These are phyloP conservation scores for Hemicentrotus pulcherrimus DNA, from an alignment of 35 echinoderm and acorn worm genomes.

Conservation along the genomic window DNA sequence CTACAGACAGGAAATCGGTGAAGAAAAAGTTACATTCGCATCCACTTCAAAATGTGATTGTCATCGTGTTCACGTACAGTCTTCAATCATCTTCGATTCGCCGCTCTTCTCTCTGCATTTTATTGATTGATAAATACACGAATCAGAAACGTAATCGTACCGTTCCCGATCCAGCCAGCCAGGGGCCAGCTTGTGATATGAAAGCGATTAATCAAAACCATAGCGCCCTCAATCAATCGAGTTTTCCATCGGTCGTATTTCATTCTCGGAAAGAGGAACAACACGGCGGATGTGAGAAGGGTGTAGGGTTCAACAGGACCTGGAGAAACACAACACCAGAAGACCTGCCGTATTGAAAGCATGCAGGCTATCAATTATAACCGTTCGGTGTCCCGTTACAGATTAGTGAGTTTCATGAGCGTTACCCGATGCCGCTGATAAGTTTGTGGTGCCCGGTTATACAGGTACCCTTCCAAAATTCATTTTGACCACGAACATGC, in stretches of 20 bases:
- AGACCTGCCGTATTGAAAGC: slow-evolving; percentile 20
- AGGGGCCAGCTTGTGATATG: slow-evolving; percentile 30
- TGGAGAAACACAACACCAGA: neutral
- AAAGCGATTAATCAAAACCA: slow-evolving; percentile 26
- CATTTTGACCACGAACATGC: neutral
- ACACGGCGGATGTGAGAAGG: neutral
- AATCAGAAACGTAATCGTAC: neutral
- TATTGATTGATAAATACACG: slow-evolving; percentile 13
- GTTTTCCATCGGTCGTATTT: slow-evolving; percentile 21
- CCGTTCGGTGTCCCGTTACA: neutral
- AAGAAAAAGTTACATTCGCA: neutral
- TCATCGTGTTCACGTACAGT: neutral
- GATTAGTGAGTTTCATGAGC: slow-evolving; percentile 1
- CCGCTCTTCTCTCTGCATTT: neutral
- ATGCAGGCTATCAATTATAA: slow-evolving; percentile 24
- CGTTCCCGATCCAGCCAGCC: neutral
- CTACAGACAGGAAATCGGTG: neutral
- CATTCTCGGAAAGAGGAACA: slow-evolving; percentile 23
- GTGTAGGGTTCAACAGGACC: slow-evolving; percentile 8
- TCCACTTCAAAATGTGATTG: slow-evolving; percentile 9
- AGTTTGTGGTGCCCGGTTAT: slow-evolving; percentile 8
- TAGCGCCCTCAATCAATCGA: neutral
- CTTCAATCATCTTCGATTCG: neutral
- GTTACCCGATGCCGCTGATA: neutral
- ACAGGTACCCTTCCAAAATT: neutral